Percentiles rank a stretch among this genome's conserved stretches.
These are phyloP conservation scores for Centropus unirufus DNA, from an alignment of 2,113 vertebrate genomes.

Conservation along the genomic window DNA sequence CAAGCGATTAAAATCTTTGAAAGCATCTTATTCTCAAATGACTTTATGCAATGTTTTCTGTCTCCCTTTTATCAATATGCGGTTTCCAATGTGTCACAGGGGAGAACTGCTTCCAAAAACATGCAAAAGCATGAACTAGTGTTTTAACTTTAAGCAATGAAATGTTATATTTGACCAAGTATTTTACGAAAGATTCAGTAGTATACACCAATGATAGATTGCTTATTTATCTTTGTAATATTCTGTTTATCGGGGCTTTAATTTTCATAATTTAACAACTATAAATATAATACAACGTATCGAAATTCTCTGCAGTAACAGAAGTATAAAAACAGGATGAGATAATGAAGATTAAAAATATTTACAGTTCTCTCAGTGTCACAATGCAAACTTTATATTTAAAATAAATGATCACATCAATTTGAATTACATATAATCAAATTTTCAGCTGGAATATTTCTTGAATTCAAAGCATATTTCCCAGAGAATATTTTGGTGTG, in stretches of 20 bases:
- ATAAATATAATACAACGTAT: not conserved
- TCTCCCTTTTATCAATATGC: not conserved
- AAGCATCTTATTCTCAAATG: not conserved
- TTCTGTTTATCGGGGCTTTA: not conserved
- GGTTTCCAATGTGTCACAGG: not conserved
- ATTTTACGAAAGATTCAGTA: not conserved
- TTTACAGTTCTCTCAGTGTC: not conserved
- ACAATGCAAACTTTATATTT: not conserved
- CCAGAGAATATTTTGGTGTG: not conserved
- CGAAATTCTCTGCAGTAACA: not conserved
- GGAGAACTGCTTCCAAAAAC: not conserved
- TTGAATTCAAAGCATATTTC: not conserved
- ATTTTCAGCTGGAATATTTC: not conserved
- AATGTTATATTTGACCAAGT: not conserved
- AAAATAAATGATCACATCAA: not conserved
- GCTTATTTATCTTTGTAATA: not conserved
- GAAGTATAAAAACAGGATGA: not conserved
- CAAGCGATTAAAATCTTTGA: not conserved
- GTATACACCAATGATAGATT: not conserved
- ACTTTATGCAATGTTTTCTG: not conserved
- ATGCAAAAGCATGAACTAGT: not conserved
- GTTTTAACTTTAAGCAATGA: not conserved
- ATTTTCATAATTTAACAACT: not conserved
- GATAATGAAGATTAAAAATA: not conserved
- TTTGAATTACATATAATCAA: not conserved